A percentile compares a stretch with the other conserved stretches of the same genome.
These are phyloP conservation scores for Allobates femoralis DNA, from an alignment of 2,797 vertebrate genomes.

Conservation along the genomic window DNA sequence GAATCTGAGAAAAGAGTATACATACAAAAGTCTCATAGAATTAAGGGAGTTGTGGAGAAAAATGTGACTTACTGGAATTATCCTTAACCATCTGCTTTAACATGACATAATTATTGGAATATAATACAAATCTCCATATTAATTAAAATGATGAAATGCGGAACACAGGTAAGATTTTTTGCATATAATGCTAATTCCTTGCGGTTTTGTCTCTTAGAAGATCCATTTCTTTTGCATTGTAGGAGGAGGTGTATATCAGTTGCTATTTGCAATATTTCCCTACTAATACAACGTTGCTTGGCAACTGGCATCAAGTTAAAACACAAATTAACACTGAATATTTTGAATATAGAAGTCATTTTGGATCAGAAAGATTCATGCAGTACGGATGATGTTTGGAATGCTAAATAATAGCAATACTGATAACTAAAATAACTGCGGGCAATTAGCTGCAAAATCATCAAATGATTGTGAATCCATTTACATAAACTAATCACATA, in stretches of 20 bases:
- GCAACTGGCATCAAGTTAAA: slow-evolving; percentile 58
- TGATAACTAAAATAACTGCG: neutral
- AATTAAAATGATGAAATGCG: neutral
- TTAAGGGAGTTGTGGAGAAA: neutral
- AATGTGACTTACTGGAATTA: neutral
- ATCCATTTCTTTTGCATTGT: slow-evolving; percentile 40
- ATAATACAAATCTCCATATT: neutral
- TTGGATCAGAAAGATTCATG: slow-evolving; percentile 23
- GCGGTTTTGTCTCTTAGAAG: slow-evolving; percentile 8
- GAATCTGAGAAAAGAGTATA: neutral
- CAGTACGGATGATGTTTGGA: neutral
- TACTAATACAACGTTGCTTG: slow-evolving; percentile 54
- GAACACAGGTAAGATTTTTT: neutral
- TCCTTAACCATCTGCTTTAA: neutral
- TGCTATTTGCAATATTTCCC: slow-evolving; percentile 53
- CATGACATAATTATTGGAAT: neutral
- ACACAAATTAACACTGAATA: slow-evolving; percentile 57
- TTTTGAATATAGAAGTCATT: slow-evolving; percentile 37
- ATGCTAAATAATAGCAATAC: neutral
- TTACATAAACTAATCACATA: slow-evolving; percentile 12
- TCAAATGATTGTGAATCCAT: neutral
- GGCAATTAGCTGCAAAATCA: neutral
- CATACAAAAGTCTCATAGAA: neutral
- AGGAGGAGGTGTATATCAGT: slow-evolving; percentile 30
- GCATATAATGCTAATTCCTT: neutral